A percentile compares a stretch with the other conserved stretches of the same genome.
These are phyloP conservation scores for Epinephelus lanceolatus DNA, from an alignment of 2,113 vertebrate genomes.

Conservation along the genomic window DNA sequence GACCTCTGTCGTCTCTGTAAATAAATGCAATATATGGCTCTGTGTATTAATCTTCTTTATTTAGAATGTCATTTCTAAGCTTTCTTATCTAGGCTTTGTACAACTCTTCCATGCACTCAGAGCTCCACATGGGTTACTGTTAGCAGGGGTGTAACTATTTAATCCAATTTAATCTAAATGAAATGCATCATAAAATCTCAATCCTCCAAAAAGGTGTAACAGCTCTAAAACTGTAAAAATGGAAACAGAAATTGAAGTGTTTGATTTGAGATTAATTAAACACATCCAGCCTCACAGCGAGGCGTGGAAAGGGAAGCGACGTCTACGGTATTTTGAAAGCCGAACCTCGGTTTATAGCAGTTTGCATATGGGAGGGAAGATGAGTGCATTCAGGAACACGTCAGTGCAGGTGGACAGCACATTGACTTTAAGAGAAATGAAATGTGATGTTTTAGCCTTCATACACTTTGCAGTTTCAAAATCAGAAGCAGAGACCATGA, in stretches of 20 bases:
- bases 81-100: not conserved
- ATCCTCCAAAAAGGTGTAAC: constrained; percentile 12
- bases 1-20: not conserved
- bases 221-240: not conserved
- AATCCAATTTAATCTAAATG: constrained; percentile 42
- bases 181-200: constrained; percentile 34
- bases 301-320: not conserved
- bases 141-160: constrained; percentile 30
- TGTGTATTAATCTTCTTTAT: not conserved
- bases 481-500: constrained; percentile 12
- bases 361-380: not conserved
- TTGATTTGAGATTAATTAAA: constrained; percentile 12
- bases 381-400: not conserved
- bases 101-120: not conserved
- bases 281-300: not conserved
- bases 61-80: constrained; percentile 6
- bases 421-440: not conserved
- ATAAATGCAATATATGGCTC: not conserved
- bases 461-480: not conserved
- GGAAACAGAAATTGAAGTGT: not conserved
- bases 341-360: not conserved
- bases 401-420: not conserved
- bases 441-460: not conserved
- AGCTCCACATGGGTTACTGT: not conserved
- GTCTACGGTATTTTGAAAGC: not conserved